Evolutionary conservation across 2,113 vertebrate species (phyloP), one percentile per base, ranked within the genome.

Genomic region (Uropsilus gracilis): DNA sequence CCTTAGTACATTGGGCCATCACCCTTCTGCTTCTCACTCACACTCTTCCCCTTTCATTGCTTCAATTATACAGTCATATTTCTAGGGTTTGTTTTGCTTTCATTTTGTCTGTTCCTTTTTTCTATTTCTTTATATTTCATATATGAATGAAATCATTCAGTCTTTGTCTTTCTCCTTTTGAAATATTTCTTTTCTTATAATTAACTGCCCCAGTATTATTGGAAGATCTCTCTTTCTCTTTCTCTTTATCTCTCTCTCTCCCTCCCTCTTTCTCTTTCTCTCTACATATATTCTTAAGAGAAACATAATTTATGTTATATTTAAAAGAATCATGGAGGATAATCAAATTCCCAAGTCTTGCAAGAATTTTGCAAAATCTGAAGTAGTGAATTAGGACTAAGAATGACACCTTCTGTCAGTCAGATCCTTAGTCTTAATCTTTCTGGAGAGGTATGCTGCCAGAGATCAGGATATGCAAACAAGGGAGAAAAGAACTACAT

Each of bases 231-330:
- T 39, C 20, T 37, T 39, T 5, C n/a, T 72, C 32, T 63, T 30
- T 63, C n/a, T n/a, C n/a, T n/a, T n/a, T n/a, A n/a, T n/a, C n/a
- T n/a, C n/a, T n/a, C n/a, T n/a, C n/a, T n/a, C n/a, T n/a, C n/a
- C n/a, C n/a, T n/a, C n/a, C n/a, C n/a, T n/a, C n/a, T n/a, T n/a
- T n/a, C n/a, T n/a, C n/a, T n/a, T n/a, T n/a, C n/a, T n/a, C n/a
- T n/a, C n/a, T n/a, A n/a, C n/a, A n/a, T n/a, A n/a, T n/a, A 53
- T 6, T 55, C 50, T 17, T 53, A 83, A 78, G 9, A 59, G 26
- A 61, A 95, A 89, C 93, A 42, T 59, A 86, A 68, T 89, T 63
- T 14, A 73, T 20, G 94, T 18, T 84, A n/a, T 53, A 24, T 30
- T 59, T 80, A 71, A 42, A 55, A 81, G 37, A 77, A 76, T 48